Conservation (phyloP, 2,113 vertebrate genomes). For the Glaucidium brasilianum region DNA sequence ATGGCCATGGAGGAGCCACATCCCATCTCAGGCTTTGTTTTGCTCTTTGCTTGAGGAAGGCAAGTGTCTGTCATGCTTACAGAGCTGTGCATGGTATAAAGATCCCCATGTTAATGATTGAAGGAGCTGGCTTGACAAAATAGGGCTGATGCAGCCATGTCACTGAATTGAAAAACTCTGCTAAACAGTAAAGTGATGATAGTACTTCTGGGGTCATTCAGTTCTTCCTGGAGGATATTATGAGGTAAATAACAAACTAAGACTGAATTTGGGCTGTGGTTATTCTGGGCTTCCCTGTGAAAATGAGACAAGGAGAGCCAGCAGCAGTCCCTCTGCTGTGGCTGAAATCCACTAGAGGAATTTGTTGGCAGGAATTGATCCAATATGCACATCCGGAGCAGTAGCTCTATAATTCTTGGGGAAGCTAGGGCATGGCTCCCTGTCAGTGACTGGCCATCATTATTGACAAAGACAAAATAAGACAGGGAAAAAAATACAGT, state of each 20-base stretch:
- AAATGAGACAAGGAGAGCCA: neutral
- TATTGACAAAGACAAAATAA: neutral
- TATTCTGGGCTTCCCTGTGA: neutral
- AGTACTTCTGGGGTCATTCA: neutral
- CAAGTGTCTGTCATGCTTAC: neutral
- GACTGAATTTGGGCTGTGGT: neutral
- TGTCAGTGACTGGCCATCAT: neutral
- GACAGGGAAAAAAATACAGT: neutral
- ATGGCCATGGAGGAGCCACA: neutral
- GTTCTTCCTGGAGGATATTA: neutral
- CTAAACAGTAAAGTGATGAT: neutral
- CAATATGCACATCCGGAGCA: neutral
- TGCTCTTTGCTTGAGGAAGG: neutral
- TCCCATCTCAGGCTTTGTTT: neutral
- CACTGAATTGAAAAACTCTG: neutral
- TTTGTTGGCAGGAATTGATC: neutral
- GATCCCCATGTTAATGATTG: neutral
- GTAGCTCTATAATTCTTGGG: neutral
- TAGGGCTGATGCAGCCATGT: neutral
- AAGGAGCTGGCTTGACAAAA: neutral
- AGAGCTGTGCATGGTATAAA: accelerated
- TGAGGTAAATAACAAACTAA: neutral
- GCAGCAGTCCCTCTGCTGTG: neutral
- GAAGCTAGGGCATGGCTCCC: neutral
- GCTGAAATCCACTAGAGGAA: neutral